phyloP scores from a whole-genome alignment of 2,797 vertebrate genomes.

The Adelosebastes latens region DNA sequence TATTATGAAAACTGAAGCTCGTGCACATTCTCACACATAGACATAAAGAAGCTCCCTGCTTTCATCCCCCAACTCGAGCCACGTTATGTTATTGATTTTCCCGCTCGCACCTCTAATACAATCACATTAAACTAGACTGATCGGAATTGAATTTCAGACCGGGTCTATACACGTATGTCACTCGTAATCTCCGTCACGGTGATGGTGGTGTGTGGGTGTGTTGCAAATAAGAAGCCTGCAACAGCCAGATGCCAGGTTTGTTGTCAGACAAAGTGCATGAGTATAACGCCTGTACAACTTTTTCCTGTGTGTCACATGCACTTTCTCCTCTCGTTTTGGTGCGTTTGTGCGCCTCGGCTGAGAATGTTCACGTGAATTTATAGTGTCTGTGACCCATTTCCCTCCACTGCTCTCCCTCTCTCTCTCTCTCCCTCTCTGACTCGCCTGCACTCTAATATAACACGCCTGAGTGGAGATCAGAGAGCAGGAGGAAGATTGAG shows the following conservation, averaged over 20 bases:
- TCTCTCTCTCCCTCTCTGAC: conserved; percentile 36
- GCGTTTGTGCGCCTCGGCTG: conserved; percentile 25
- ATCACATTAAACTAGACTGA: conserved; percentile 71
- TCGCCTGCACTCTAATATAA: conserved; percentile 54
- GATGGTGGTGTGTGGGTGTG: background rate
- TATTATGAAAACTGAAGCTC: background rate
- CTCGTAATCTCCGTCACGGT: conserved; percentile 39
- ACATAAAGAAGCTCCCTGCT: conserved; percentile 9
- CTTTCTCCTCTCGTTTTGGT: conserved; percentile 23
- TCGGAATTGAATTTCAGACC: conserved; percentile 65
- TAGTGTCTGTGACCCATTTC: conserved; percentile 76
- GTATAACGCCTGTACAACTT: background rate
- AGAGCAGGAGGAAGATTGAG: conserved; percentile 53
- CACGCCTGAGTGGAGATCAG: conserved; percentile 70
- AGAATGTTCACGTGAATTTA: conserved; percentile 55
- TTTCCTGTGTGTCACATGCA: conserved; percentile 11
- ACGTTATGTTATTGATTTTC: conserved; percentile 71
- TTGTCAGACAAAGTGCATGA: background rate
- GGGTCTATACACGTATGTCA: conserved; percentile 52
- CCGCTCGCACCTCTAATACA: conserved; percentile 63
- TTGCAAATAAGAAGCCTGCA: background rate
- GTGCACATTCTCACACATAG: conserved; percentile 2
- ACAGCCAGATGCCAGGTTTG: background rate
- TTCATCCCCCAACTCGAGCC: conserved; percentile 31
- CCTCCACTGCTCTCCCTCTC: conserved; percentile 57